Conservation (phyloP, 1,140 invertebrate genomes). For the Drosophila virilis region DNA sequence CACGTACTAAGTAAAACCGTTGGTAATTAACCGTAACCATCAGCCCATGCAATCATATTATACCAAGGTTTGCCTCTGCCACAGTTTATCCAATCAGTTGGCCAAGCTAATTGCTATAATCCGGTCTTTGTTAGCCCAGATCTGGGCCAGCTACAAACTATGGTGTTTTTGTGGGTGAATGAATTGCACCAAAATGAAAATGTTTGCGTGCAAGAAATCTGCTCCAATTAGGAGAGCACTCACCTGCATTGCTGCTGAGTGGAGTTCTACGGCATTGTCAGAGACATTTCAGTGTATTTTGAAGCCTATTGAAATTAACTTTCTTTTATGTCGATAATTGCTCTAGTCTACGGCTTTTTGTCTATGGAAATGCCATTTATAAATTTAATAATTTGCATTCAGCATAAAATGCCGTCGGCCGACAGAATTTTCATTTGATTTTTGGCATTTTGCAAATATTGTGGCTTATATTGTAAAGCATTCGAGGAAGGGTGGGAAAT, state of each 20-base stretch:
- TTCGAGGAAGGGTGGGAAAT: too few relatives aligned
- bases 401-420: conserved; percentile 6
- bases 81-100: conserved; percentile 38
- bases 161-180: conserved; percentile 13
- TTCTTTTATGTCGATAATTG: conserved; percentile 32
- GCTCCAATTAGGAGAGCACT: conserved; percentile 41
- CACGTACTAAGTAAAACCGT: neutral
- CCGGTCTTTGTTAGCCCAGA: conserved; percentile 18
- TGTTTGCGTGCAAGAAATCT: conserved; percentile 59
- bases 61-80: conserved; percentile 6
- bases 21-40: neutral
- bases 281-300: conserved; percentile 10
- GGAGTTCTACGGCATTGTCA: neutral
- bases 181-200: conserved; percentile 59
- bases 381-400: conserved; percentile 33
- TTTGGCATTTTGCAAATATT: neutral
- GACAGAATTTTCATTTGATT: conserved; percentile 13
- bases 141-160: neutral
- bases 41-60: neutral
- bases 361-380: conserved; percentile 2
- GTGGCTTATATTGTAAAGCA: neutral
- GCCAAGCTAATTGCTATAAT: conserved; percentile 61
- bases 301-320: conserved; percentile 18
- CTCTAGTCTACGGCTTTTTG: conserved; percentile 9
- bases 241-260: conserved; percentile 5